phyloP scores from a whole-genome alignment of 2,797 vertebrate species.

The Microchirus variegatus region DNA sequence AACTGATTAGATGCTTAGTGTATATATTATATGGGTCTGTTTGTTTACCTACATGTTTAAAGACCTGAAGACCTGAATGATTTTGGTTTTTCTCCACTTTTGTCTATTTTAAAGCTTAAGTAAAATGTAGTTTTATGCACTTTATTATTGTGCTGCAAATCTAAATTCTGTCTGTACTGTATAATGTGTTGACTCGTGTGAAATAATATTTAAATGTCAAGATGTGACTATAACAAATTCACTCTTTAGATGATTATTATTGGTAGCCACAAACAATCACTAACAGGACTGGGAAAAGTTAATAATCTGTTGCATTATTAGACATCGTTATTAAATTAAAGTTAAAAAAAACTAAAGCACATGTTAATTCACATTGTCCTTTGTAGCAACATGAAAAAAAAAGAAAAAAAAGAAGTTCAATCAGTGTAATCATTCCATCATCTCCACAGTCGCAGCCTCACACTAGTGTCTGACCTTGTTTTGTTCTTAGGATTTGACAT shows the following conservation, averaged over 20 bases:
- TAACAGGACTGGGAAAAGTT: conserved; percentile 1
- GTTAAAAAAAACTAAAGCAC: neutral
- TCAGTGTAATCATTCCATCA: neutral
- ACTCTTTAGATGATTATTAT: no score
- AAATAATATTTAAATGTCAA: no score
- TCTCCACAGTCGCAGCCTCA: conserved; percentile 6
- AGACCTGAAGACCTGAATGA: no score
- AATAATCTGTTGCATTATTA: neutral
- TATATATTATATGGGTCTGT: no score
- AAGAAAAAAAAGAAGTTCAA: neutral
- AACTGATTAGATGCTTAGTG: no score
- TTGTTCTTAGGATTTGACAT: conserved; percentile 21
- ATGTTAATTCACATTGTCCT: neutral
- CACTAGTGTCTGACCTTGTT: conserved; percentile 15
- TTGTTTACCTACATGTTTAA: no score
- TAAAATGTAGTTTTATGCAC: no score
- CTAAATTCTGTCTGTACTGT: neutral
- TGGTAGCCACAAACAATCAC: neutral
- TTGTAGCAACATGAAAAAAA: neutral
- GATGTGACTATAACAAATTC: neutral
- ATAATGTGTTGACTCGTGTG: neutral
- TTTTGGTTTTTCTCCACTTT: no score
- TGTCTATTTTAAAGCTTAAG: no score
- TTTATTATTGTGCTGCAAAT: no score
- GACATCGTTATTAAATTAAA: conserved; percentile 5